Conservation (phyloP, 2,113 vertebrate genomes). For the Poeciliopsis turrubarensis region DNA sequence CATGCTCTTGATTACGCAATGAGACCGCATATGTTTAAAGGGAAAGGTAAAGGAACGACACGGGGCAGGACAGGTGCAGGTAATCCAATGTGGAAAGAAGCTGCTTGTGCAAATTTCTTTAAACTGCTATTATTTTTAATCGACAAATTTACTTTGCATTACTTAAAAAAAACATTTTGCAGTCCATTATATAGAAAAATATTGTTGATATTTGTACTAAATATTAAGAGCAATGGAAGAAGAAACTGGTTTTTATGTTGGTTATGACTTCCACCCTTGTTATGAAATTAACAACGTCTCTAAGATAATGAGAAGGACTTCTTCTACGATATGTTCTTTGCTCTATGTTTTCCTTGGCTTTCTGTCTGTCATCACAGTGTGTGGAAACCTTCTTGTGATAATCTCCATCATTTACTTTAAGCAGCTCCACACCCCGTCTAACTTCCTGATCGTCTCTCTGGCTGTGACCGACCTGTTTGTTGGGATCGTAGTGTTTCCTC, state of each 20-base stretch:
- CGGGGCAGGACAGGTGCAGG: too few relatives aligned
- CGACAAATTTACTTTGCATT: too few relatives aligned
- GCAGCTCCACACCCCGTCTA: constrained; percentile 39
- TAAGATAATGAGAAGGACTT: neutral
- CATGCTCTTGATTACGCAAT: neutral
- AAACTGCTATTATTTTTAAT: neutral
- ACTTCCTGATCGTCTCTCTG: constrained; percentile 34
- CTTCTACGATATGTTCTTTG: constrained; percentile 22
- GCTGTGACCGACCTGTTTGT: constrained; percentile 31
- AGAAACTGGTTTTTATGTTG: neutral
- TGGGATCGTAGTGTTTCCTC: constrained; percentile 22
- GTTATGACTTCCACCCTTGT: constrained; percentile 22
- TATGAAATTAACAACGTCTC: constrained; percentile 12
- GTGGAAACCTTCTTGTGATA: constrained; percentile 42
- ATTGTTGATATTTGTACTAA: neutral
- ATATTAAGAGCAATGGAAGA: neutral
- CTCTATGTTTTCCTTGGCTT: constrained; percentile 25
- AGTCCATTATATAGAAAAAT: too few relatives aligned
- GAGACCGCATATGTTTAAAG: neutral
- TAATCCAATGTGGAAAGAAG: neutral
- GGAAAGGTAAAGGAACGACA: neutral
- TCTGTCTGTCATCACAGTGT: constrained; percentile 24
- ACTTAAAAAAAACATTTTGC: too few relatives aligned
- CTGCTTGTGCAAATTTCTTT: neutral
- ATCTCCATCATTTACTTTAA: constrained; percentile 38